Percentiles rank a stretch among this genome's conserved stretches.
Evolutionary conservation across 2,888 invertebrate genomes (phyloP).

Genomic region (Horisme vitalbata): DNA sequence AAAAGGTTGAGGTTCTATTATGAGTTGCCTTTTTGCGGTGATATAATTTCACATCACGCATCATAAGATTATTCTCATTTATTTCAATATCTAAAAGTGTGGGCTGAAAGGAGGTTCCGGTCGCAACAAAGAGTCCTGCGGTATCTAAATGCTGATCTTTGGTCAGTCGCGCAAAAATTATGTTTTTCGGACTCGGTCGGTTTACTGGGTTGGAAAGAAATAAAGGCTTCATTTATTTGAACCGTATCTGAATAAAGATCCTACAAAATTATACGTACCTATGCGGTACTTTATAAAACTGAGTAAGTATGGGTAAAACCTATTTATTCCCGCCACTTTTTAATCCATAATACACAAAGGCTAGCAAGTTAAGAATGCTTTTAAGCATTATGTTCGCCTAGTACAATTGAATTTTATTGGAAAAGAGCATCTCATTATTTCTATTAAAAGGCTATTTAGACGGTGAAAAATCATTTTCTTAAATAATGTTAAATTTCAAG

Average conservation of each 20-base stretch:
- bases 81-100: conserved; percentile 44
- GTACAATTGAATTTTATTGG: too few species aligned
- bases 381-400: too few species aligned
- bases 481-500: too few species aligned
- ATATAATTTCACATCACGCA: conserved; percentile 17
- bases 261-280: neutral
- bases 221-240: conserved; percentile 66
- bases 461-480: too few species aligned
- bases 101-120: conserved; percentile 62
- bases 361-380: too few species aligned
- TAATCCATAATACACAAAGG: too few species aligned
- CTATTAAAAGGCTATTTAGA: too few species aligned
- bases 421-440: too few species aligned
- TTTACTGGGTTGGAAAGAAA: conserved; percentile 64
- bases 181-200: conserved; percentile 74
- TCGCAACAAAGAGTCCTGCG: conserved; percentile 64
- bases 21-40: conserved; percentile 2
- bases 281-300: too few species aligned
- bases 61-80: conserved; percentile 26
- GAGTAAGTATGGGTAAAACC: too few species aligned
- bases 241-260: conserved; percentile 25
- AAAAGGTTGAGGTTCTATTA: too few species aligned
- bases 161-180: conserved; percentile 82
- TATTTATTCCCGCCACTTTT: too few species aligned
- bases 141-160: conserved; percentile 82